Percentiles rank a stretch among this genome's conserved stretches.
Conservation (phyloP, 2,113 vertebrate species). For the Mus spicilegus region DNA sequence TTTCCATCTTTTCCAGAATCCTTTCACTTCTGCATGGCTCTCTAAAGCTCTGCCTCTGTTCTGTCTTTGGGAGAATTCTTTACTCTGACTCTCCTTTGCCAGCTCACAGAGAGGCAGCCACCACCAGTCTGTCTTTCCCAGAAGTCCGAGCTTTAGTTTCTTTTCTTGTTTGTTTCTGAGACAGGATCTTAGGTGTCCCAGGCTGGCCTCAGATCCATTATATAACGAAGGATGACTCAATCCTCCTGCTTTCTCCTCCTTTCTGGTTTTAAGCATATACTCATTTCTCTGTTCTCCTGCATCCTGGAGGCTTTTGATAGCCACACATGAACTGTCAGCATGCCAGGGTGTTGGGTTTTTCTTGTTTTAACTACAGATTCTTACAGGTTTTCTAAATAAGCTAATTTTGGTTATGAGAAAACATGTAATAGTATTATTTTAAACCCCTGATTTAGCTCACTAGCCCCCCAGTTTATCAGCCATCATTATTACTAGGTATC, state of each 20-base stretch:
- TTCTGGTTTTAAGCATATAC: background rate
- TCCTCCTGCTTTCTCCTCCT: background rate
- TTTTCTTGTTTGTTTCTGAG: background rate
- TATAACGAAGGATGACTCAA: background rate
- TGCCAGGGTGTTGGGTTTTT: background rate
- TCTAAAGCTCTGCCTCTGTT: background rate
- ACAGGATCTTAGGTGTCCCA: background rate
- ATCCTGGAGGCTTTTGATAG: background rate
- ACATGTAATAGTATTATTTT: conserved; percentile 40
- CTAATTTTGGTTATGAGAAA: conserved; percentile 47
- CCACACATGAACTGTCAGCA: background rate
- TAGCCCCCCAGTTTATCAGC: background rate
- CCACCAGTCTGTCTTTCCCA: background rate
- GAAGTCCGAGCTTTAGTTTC: background rate
- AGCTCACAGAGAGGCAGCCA: background rate
- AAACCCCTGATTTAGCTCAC: background rate
- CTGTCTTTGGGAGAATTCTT: background rate
- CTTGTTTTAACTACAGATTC: background rate
- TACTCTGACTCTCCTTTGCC: background rate
- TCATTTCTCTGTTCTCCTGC: background rate
- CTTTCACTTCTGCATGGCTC: background rate
- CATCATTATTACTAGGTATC: background rate
- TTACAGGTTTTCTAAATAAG: background rate
- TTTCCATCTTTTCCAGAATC: background rate
- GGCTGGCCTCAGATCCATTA: background rate